Evolutionary conservation across 2,113 vertebrate genomes (phyloP).

Genomic region (Rhea americana): DNA sequence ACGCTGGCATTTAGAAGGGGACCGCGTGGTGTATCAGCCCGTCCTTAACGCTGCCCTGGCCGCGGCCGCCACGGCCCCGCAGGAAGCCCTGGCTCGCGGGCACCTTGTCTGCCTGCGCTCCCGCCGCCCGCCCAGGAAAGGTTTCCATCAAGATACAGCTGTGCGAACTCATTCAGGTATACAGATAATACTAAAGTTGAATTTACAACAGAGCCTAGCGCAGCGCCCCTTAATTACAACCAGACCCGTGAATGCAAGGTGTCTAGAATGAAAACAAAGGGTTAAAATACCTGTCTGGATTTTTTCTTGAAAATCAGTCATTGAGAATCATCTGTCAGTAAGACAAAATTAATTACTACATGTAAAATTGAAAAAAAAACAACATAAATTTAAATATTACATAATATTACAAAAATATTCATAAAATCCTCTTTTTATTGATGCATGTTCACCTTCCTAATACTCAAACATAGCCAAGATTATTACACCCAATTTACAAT

Average conservation of each 20-base stretch:
- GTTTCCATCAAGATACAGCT: not conserved
- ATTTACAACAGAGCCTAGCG: not conserved
- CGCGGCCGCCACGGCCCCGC: too few relatives aligned
- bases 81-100: too few relatives aligned
- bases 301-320: slow-evolving; percentile 76
- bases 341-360: slow-evolving; percentile 79
- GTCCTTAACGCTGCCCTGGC: too few relatives aligned
- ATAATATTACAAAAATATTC: slow-evolving; percentile 59
- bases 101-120: not conserved
- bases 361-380: slow-evolving; percentile 51
- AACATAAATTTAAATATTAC: slow-evolving; percentile 66
- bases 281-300: slow-evolving; percentile 76
- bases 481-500: slow-evolving; percentile 20
- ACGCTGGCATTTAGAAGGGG: not conserved
- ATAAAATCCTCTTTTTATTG: slow-evolving; percentile 48
- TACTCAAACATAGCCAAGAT: not conserved
- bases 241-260: not conserved
- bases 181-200: not conserved
- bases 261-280: slow-evolving; percentile 58
- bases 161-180: not conserved
- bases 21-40: too few relatives aligned
- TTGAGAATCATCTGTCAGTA: slow-evolving; percentile 79
- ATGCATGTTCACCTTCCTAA: slow-evolving; percentile 36
- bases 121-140: not conserved
- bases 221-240: slow-evolving; percentile 7